Conservation (phyloP, 2,113 vertebrate species). For the Elaphurus davidianus region DNA sequence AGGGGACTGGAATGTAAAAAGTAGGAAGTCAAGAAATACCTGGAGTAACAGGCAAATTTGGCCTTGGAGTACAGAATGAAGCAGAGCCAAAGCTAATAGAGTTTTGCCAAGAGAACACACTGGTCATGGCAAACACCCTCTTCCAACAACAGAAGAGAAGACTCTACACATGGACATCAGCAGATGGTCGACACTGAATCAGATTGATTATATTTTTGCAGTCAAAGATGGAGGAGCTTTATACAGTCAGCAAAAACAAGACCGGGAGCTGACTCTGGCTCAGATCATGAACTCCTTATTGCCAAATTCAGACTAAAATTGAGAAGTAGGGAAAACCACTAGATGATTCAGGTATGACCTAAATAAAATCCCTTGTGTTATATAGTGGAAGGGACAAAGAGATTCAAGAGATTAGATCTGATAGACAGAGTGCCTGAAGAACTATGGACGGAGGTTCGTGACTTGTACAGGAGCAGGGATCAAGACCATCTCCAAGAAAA, state of each 20-base stretch:
- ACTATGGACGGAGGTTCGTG: too few species aligned
- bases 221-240: neutral
- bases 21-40: neutral
- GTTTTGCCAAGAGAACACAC: neutral
- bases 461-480: too few species aligned
- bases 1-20: neutral
- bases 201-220: neutral
- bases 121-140: neutral
- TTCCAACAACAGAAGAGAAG: neutral
- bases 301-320: too few species aligned
- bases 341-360: too few species aligned
- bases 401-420: too few species aligned
- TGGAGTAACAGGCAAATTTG: neutral
- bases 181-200: neutral
- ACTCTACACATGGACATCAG: neutral
- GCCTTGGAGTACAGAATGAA: neutral
- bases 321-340: too few species aligned
- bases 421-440: too few species aligned
- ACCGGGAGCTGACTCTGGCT: too few species aligned
- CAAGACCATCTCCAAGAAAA: too few species aligned
- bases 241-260: neutral
- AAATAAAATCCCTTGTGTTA: too few species aligned
- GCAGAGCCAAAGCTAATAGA: neutral
- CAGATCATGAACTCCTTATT: too few species aligned
- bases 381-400: too few species aligned